Conservation (phyloP, 1,140 invertebrate genomes). For the Oppia nitens region DNA sequence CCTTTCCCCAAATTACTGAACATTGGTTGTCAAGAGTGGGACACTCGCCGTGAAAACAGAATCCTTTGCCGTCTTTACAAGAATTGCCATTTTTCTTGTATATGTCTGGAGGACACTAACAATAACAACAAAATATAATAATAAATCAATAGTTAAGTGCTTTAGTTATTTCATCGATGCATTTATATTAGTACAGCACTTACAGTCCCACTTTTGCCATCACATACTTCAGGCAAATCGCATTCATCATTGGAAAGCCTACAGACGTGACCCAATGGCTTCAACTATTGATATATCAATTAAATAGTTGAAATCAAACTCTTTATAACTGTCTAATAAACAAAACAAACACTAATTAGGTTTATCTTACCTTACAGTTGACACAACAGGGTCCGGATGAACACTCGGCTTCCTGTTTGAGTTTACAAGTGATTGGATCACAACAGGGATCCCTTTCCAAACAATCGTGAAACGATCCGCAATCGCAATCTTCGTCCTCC, state of each 20-base stretch:
- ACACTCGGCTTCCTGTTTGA: conserved; percentile 76
- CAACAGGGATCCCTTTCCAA: conserved; percentile 71
- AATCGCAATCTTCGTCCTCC: conserved; percentile 75
- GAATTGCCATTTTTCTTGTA: conserved; percentile 75
- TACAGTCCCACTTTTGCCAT: conserved; percentile 51
- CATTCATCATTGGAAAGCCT: conserved; percentile 71
- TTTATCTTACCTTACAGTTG: conserved; percentile 71
- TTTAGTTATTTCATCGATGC: not conserved
- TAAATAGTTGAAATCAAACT: no score
- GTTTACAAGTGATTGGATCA: conserved; percentile 82
- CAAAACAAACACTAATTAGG: no score
- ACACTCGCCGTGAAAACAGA: conserved; percentile 78
- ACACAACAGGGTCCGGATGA: conserved; percentile 78
- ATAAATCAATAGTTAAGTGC: not conserved
- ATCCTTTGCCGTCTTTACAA: conserved; percentile 50
- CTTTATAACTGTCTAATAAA: no score
- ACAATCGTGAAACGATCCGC: conserved; percentile 64
- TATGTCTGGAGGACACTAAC: conserved; percentile 64
- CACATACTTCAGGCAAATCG: conserved; percentile 80
- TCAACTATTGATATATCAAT: conserved; percentile 47
- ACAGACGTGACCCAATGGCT: conserved; percentile 54
- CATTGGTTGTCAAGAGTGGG: conserved; percentile 72
- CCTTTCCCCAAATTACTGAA: conserved; percentile 69
- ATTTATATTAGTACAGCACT: conserved; percentile 1
- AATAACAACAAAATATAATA: conserved; percentile 8